Percentiles rank a stretch among this genome's conserved stretches.
Conservation (phyloP, 2,797 vertebrate genomes). For the Spinus olivaceus region DNA sequence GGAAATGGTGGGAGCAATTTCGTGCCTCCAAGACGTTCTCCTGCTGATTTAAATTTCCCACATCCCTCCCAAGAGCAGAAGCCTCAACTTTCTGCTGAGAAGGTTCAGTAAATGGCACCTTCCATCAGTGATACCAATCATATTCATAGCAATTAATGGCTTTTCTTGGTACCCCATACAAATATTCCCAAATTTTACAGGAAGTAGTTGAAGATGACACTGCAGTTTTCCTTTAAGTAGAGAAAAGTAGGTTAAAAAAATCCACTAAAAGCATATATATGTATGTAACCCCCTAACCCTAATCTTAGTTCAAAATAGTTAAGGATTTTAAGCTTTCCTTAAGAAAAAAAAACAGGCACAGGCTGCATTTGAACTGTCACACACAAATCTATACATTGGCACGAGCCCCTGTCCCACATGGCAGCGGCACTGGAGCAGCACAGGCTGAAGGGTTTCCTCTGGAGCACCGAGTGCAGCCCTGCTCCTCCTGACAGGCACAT, state of each 20-base stretch:
- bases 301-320: conserved; percentile 36
- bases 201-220: neutral
- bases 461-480: neutral
- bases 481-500: neutral
- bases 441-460: neutral
- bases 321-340: neutral
- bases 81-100: neutral
- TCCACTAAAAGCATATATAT: conserved; percentile 40
- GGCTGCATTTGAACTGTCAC: conserved; percentile 21
- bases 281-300: conserved; percentile 42
- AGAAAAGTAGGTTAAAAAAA: conserved; percentile 22
- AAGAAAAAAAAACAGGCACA: neutral
- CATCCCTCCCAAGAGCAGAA: neutral
- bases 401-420: neutral
- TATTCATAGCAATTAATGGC: conserved; percentile 31
- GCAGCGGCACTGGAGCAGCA: neutral
- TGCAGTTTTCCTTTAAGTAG: conserved; percentile 46
- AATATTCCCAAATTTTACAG: neutral
- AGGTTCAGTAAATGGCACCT: neutral
- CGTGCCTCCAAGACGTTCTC: neutral
- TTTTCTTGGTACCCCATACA: neutral
- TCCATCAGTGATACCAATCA: neutral
- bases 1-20: neutral
- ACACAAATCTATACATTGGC: neutral
- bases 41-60: neutral